Evolutionary conservation across 2,113 vertebrate species (phyloP), one percentile per base, ranked within the genome.

Genomic region (Romanogobio albipinnatus): DNA sequence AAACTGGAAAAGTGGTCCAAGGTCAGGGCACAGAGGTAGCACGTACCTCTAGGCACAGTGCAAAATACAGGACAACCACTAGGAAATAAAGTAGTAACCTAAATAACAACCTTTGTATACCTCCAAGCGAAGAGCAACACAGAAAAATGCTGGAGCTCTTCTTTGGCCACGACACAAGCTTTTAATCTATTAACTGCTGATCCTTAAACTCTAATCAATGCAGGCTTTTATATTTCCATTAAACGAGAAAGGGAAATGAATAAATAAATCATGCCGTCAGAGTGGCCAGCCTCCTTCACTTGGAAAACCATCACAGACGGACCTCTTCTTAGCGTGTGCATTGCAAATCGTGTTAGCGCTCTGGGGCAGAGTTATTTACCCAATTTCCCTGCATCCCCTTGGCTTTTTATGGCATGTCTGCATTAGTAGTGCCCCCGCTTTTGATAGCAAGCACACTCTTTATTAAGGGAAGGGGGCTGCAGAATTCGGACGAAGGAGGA

Each of bases 191-290:
- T 93, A 93, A 93, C 91, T 87, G 85, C 91, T 90, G 88, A 93
- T 93, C 90, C 90, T 93, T 94, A 94, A 94, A 93, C 91, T 92
- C 91, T 93, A 93, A 95, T 95, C 93, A 94, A 94, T 94, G 92
- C 86, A 81, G 76, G 88, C 92, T 93, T 94, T 94, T 93, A 93
- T 93, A 93, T 94, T 94, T 93, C 93, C 92, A 94, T 95, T 93
- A 94, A 91, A 91, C 86, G 89, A 81, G 89, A 88, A 87, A 90
- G 87, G 89, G 89, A 94, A 92, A 89, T 81, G 83, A 89, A 93
- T 93, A 90, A 93, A 93, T 94, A 93, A 94, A 93, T 88, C 86
- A 91, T 92, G 75, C 74, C 53, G 49, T 81, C 80, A 70, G 68
- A 86, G 81, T 86, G 49, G 76, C 76, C 68, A 24, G 82, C 51